Evolutionary conservation across 2,113 vertebrate genomes (phyloP), one percentile per base, ranked within the genome.

Genomic region (Aramus guarauna): DNA sequence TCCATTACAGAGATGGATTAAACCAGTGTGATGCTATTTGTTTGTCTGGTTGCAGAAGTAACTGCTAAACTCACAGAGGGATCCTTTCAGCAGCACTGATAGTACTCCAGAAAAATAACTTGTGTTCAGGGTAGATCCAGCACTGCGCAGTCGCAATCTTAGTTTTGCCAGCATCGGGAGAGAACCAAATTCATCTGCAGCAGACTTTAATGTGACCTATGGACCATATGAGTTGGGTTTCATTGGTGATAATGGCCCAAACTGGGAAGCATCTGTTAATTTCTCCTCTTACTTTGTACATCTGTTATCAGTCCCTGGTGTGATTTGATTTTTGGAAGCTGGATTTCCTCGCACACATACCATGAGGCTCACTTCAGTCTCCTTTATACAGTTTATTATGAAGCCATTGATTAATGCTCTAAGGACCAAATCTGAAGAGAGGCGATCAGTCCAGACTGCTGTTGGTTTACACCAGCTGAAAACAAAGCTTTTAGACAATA

Each of bases 311-410:
- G 88, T 68, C 92, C 55, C 67, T 63, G 10, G 34, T 92, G 92
- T 88, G 91, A 95, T 92, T 95, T 91, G 93, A 87, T 75, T 91
- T 94, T 86, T 79, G 93, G 95, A 95, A 96, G 72, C 85, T 83
- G 83, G 29, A 21, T 97, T 96, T 96, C 86, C 91, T 97, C 94
- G 91, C 95, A 85, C 92, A 95, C 55, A 7, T 80, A 47, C 62
- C 77, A 36, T 50, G 63, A 68, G 43, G 19, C 36, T 78, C 93
- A 55, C 91, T 97, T 93, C 87, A 80, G 62, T 84, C 94, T 97
- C 91, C 75, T 66, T 90, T 88, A 83, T 67, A 83, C 59, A 81
- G 60, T 95, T 97, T 95, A 66, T 88, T 96, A 72, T 6, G 36
- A 90, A 94, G 23, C 66, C 56, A 77, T 95, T 68, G 97, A 94